Base-by-base conservation (phyloP, 2,888 invertebrate genomes). In the Homarus gammarus region DNA sequence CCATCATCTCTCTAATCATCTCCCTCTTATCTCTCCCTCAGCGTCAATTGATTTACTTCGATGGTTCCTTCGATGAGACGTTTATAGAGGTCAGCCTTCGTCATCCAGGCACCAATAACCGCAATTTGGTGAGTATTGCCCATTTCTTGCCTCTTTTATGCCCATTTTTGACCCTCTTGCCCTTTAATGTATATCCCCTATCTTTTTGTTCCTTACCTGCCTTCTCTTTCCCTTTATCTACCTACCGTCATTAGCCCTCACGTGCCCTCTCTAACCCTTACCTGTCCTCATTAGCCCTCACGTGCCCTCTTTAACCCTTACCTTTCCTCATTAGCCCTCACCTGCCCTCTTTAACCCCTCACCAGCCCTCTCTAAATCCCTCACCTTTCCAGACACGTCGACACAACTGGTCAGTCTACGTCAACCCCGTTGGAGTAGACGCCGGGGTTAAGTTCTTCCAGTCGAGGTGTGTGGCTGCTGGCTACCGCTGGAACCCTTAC, bases 381-480 rank as follows among this genome's bases (percentile, higher is more conserved):
- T n/a, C n/a, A n/a, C n/a, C n/a, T 93, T 97, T 44, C 6, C 90
- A 91, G 96, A 97, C 98, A 0, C 95, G 95, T 93, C 95, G 97
- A 93, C 98, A 98, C 94, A 96, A 97, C 93, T 98, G 98, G 98
- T 96, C 97, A 83, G 96, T 98, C 92, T 98, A 96, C 94, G 98
- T 98, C 61, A 98, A 98, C 94, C 96, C 97, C 0, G 97, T 98
- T 73, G 98, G 97, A 0, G 97, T 98, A 85, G 98, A 98, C 94
- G 98, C 98, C 0, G 95, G 97, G 0, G 98, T 98, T 8, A 95
- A 96, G 93, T 96, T 96, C 61, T 96, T 96, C 90, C 94, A 95
- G 92, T 97, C 97, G 0, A 95, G 98, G 92, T 98, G 98, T 93
- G 97, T 97, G 12, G 98, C 98, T 1, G 97, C 97, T 38, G 98